phyloP scores from a whole-genome alignment of 1,140 invertebrate species.

The Caerostris extrusa region DNA sequence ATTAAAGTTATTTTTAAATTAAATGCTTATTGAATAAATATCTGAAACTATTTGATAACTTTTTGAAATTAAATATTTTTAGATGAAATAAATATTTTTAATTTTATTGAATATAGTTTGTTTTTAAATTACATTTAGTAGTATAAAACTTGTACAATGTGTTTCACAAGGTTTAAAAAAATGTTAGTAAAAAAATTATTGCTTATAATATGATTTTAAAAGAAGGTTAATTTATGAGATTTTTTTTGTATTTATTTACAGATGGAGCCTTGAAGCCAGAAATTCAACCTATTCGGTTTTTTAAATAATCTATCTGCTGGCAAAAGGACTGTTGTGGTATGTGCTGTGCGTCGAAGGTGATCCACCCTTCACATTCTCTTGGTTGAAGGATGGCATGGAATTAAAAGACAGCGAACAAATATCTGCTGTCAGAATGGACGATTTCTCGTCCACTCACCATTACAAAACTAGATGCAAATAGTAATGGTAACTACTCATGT shows the following conservation, averaged over 20 bases:
- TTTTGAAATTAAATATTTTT: no score
- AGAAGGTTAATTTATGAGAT: no score
- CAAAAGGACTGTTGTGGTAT: conserved; percentile 84
- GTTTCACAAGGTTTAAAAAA: no score
- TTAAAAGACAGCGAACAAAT: not conserved
- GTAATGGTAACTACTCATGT: conserved; percentile 57
- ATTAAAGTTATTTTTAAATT: no score
- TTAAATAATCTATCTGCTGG: conserved; percentile 85
- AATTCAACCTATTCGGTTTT: conserved; percentile 78
- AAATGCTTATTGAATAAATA: no score
- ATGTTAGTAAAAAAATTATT: no score
- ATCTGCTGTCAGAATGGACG: not conserved
- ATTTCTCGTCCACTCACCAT: conserved; percentile 6
- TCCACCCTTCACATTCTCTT: conserved; percentile 78
- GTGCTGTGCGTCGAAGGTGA: conserved; percentile 78
- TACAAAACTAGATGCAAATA: not conserved
- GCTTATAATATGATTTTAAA: no score
- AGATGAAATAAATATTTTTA: no score
- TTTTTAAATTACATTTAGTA: no score
- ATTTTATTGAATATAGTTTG: no score
- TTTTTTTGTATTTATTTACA: not conserved
- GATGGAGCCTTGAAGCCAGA: conserved; percentile 9
- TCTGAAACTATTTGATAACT: no score
- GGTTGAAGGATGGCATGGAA: conserved; percentile 78
- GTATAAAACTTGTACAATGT: no score